Base-by-base conservation (phyloP, 2,113 vertebrate genomes). In the Coreoperca whiteheadi region DNA sequence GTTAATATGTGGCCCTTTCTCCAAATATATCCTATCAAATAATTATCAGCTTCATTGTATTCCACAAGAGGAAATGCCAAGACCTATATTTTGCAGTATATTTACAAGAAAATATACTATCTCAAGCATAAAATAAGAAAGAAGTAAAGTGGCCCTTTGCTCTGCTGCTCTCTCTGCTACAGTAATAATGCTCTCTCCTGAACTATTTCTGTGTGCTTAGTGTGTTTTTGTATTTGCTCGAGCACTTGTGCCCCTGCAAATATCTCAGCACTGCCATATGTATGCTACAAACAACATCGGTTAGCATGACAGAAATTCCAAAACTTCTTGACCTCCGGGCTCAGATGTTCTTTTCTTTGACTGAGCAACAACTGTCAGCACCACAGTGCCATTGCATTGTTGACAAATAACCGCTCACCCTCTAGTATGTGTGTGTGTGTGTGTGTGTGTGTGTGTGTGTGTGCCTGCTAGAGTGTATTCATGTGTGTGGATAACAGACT, bases 291-390 rank as follows among this genome's bases (percentile, higher is more conserved):
- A 80, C 74, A 84, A 79, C 10, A 16, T 1, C 39, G 37, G 34
- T 82, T 75, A 79, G 30, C 67, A 14, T 80, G 81, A 78, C 75
- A 71, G 71, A 81, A 72, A 87, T 87, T 79, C 84, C 79, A 21
- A 66, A 88, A 85, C 69, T 85, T 65, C 72, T 37, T 80, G 73
- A 25, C 78, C 75, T 85, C 81, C 79, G 73, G 60, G 75, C 63
- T 68, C 34, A 77, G 20, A 77, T 82, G 50, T 50, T 81, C 75
- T 84, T 71, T 20, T 60, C 71, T 74, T 79, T 4, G 18, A 37
- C 50, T 0, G n/a, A 59, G 41, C 61, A 66, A 32, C 66, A 86
- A 82, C 83, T 88, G 71, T 84, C 69, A 66, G 30, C 37, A 15
- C 67, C 8, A 21, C 10, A 53, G 25, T 4, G 23, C 21, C 15